These are phyloP conservation scores for Tineola bisselliella DNA, from an alignment of 2,888 invertebrate genomes.

Conservation along the genomic window DNA sequence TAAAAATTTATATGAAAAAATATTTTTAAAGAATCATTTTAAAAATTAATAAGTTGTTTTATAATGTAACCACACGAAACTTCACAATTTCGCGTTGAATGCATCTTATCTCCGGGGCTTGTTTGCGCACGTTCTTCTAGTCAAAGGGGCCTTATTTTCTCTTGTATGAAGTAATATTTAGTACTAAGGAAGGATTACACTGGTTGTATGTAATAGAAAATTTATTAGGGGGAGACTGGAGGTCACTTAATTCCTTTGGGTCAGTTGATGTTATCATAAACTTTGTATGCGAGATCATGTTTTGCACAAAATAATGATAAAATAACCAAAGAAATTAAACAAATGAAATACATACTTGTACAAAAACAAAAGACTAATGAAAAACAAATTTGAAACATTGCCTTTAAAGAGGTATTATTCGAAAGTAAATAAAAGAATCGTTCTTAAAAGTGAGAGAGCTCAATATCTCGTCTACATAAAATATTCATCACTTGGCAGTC, in stretches of 20 bases:
- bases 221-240: not conserved
- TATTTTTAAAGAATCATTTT: conserved; percentile 27
- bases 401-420: too few relatives aligned
- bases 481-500: conserved; percentile 5
- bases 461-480: not conserved
- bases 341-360: too few relatives aligned
- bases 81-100: conserved; percentile 59
- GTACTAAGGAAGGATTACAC: not conserved
- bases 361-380: not conserved
- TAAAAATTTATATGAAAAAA: too few relatives aligned
- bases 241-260: not conserved
- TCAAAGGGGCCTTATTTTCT: conserved; percentile 9
- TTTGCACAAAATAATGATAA: too few relatives aligned
- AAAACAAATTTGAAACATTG: not conserved
- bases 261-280: not conserved
- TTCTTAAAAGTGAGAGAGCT: not conserved
- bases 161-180: conserved; percentile 10
- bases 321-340: too few relatives aligned
- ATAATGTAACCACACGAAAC: conserved; percentile 38
- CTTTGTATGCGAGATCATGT: not conserved
- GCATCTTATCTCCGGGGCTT: conserved; percentile 52
- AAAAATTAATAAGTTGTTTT: conserved; percentile 54
- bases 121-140: conserved; percentile 32
- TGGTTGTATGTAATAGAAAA: not conserved
- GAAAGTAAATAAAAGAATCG: too few relatives aligned